Base-by-base conservation (phyloP, 2,888 invertebrate species). In the Meiosimyza platycephala region DNA sequence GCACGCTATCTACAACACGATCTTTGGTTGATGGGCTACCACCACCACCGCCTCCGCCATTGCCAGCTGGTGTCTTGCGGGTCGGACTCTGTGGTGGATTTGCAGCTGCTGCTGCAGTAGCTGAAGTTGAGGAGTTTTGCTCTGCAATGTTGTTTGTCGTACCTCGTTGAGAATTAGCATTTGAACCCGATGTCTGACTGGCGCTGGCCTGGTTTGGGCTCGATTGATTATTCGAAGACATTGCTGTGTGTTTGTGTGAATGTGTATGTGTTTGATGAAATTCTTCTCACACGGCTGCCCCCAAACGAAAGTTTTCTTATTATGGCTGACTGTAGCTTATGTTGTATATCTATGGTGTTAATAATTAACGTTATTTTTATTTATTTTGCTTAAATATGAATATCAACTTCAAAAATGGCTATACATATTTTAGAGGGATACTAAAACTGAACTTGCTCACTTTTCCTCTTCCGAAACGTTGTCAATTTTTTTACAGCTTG, bases 1-100 rank as follows among this genome's bases (percentile, higher is more conserved):
- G 96, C 86, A 98, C 98, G 92, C 96, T 81, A 69, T 82, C 82
- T 69, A 82, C 76, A 68, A 81, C 78, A 66, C 82, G 81, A 76
- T 81, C 81, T 72, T 79, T 81, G 73, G 82, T 81, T 62, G 77
- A 78, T 55, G 76, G 71, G 28, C 22, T 55, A 54, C 18, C 7
- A 54, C n/a, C 18, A 54, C 40, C 9, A 40, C 40, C 69, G 54
- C 54, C 15, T 7, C 16, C 15, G 76, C 76, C 76, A 71, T 69
- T 76, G 57, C 66, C 72, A 75, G 66, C 74, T 18, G 75, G 73
- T 63, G 75, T 22, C 59, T 73, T 75, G 12, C 71, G 67, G 40
- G 65, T 73, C 54, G 75, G 75, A 67, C 73, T 75, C 59, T 75
- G 73, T 28, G 65, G 51, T 22, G 18, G 54, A 60, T 65, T 57